Percentiles rank a stretch among this genome's conserved stretches.
phyloP scores from a whole-genome alignment of 2,888 invertebrate species.

The Litoditis marina region DNA sequence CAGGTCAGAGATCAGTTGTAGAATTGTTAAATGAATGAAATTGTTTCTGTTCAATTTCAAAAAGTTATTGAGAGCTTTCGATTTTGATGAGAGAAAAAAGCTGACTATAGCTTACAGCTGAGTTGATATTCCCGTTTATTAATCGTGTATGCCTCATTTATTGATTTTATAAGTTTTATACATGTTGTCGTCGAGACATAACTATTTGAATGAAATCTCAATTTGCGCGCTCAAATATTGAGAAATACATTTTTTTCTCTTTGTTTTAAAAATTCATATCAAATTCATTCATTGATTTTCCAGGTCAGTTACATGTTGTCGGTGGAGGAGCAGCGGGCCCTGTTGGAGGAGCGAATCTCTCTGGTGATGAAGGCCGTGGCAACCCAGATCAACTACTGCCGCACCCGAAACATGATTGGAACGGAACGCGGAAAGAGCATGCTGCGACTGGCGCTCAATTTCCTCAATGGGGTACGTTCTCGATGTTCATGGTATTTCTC shows the following conservation, averaged over 20 bases:
- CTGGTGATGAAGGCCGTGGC: conserved; percentile 17
- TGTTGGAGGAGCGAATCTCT: conserved; percentile 21
- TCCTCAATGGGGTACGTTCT: conserved; percentile 7
- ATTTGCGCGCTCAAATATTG: too few relatives aligned
- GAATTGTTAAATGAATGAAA: background rate
- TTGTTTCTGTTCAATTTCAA: background rate
- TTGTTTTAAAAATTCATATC: too few relatives aligned
- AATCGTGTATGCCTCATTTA: background rate
- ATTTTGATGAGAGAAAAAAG: too few relatives aligned
- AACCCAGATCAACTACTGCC: conserved; percentile 15
- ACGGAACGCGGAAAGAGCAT: background rate
- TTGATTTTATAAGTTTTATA: too few relatives aligned
- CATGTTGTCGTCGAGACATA: too few relatives aligned
- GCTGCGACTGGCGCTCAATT: conserved; percentile 5
- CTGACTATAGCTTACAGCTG: too few relatives aligned
- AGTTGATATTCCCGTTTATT: too few relatives aligned
- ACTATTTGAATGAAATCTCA: too few relatives aligned
- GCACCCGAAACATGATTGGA: conserved; percentile 1
- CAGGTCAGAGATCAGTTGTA: background rate
- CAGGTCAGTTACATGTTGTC: conserved; percentile 17
- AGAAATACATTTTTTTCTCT: background rate
- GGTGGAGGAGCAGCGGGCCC: conserved; percentile 19
- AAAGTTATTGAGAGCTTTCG: background rate
- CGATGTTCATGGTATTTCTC: too few relatives aligned
- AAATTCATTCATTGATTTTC: background rate